These are phyloP conservation scores for Australoheros scitulus DNA, from an alignment of 2,113 vertebrate genomes.

Conservation along the genomic window DNA sequence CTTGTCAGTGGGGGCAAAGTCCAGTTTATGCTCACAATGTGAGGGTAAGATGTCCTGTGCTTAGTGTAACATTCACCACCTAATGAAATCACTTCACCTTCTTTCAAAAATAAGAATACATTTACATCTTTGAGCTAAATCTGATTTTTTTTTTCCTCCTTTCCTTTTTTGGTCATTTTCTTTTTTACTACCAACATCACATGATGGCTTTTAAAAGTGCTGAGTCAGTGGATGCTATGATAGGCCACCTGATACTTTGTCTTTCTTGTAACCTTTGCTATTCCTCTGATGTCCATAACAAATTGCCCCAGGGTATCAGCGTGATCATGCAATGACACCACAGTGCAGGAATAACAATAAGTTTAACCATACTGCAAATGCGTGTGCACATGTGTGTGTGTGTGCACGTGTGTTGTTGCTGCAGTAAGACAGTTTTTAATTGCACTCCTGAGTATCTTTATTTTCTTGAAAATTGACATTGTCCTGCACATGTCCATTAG, in stretches of 20 bases:
- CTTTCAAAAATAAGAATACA: neutral
- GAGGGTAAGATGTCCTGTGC: neutral
- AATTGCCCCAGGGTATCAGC: slow-evolving; percentile 61
- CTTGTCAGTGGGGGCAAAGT: neutral
- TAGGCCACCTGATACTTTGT: slow-evolving; percentile 54
- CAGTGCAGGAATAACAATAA: slow-evolving; percentile 50
- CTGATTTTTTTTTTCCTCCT: neutral
- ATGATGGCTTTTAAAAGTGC: slow-evolving; percentile 55
- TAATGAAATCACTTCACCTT: neutral
- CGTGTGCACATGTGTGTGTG: slow-evolving; percentile 6
- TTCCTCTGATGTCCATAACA: slow-evolving; percentile 67
- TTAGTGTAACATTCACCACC: neutral
- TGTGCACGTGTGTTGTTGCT: neutral
- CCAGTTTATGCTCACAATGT: neutral
- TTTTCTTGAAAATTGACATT: slow-evolving; percentile 16
- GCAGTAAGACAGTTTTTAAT: slow-evolving; percentile 30
- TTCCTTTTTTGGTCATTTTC: neutral
- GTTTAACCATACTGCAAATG: neutral
- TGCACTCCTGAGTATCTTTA: slow-evolving; percentile 13
- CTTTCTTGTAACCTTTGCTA: slow-evolving; percentile 64
- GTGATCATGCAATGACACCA: slow-evolving; percentile 58
- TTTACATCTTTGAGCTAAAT: neutral
- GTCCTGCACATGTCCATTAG: slow-evolving; percentile 10
- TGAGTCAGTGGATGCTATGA: slow-evolving; percentile 57
- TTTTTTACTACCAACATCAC: slow-evolving; percentile 11